phyloP scores from a whole-genome alignment of 2,113 vertebrate species.

The Danionella cerebrum region DNA sequence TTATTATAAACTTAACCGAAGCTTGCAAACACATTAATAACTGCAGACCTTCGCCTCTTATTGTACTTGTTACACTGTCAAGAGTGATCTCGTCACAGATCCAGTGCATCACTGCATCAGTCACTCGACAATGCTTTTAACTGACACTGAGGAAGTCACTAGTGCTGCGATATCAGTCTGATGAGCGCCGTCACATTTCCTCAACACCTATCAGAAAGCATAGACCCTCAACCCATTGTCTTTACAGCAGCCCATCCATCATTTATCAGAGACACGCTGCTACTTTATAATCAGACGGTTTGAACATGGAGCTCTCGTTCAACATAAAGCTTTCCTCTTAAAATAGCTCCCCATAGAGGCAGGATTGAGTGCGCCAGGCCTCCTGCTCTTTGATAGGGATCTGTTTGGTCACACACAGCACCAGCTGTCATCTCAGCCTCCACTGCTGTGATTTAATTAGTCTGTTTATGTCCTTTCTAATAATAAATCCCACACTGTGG shows the following conservation, averaged over 20 bases:
- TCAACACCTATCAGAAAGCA: slow-evolving; percentile 1
- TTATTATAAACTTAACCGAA: neutral
- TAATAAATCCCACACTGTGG: slow-evolving; percentile 99
- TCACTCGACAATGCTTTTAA: slow-evolving; percentile 3
- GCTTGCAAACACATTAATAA: slow-evolving; percentile 8
- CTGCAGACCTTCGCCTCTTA: neutral
- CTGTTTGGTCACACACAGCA: slow-evolving; percentile 95
- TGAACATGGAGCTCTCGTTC: slow-evolving; percentile 19
- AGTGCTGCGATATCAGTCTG: neutral
- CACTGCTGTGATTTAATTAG: slow-evolving; percentile 99
- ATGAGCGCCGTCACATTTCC: slow-evolving; percentile 9
- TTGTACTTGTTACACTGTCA: slow-evolving; percentile 16
- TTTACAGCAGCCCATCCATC: slow-evolving; percentile 1
- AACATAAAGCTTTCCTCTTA: slow-evolving; percentile 33
- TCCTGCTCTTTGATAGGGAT: slow-evolving; percentile 95
- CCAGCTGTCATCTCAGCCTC: slow-evolving; percentile 98
- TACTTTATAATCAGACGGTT: slow-evolving; percentile 5
- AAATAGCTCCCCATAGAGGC: slow-evolving; percentile 67
- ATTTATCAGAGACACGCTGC: neutral
- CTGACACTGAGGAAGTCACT: slow-evolving; percentile 6
- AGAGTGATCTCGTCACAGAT: slow-evolving; percentile 14
- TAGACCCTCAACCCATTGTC: neutral
- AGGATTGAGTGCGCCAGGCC: slow-evolving; percentile 80
- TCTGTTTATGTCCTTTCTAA: slow-evolving; percentile 99
- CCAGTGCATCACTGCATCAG: slow-evolving; percentile 14